Evolutionary conservation across 37 sponge, comb jelly and placozoan species (phyloP).

Genomic region (Cladorhizidae sp.): DNA sequence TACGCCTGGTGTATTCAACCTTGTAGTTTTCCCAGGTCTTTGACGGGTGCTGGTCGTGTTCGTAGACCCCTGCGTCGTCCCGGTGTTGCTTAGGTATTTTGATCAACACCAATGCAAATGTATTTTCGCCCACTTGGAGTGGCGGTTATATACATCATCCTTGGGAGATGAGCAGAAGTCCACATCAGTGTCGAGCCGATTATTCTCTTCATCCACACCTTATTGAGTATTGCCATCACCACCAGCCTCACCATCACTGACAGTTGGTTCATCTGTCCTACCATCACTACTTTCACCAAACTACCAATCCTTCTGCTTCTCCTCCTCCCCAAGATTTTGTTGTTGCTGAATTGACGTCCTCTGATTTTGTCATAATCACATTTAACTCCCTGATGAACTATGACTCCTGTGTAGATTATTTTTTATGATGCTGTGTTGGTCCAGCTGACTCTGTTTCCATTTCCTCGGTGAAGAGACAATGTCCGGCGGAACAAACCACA

Average conservation of each 20-base stretch:
- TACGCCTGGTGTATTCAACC: conserved; percentile 12
- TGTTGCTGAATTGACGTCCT: not conserved
- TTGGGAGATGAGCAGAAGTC: not conserved
- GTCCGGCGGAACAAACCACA: too few species aligned
- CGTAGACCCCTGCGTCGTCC: conserved; percentile 23
- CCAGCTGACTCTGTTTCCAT: not conserved
- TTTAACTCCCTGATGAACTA: too few species aligned
- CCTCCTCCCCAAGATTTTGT: not conserved
- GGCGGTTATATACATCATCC: not conserved
- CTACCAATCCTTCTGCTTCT: not conserved
- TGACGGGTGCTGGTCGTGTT: conserved; percentile 25
- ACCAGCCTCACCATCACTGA: too few species aligned
- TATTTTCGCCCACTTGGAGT: conserved; percentile 32
- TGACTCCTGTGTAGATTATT: too few species aligned
- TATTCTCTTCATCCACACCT: too few species aligned
- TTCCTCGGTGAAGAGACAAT: not conserved
- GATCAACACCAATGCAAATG: not conserved
- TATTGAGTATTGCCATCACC: too few species aligned
- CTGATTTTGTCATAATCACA: too few species aligned
- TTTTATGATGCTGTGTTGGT: not conserved
- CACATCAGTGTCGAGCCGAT: not conserved
- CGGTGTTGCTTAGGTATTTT: not conserved
- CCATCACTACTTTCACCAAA: too few species aligned
- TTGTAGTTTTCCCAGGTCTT: conserved; percentile 3
- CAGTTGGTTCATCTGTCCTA: too few species aligned